Percentiles rank a stretch among this genome's conserved stretches.
Evolutionary conservation across 2,113 vertebrate genomes (phyloP).

Genomic region (Petrocephalus zakoni): DNA sequence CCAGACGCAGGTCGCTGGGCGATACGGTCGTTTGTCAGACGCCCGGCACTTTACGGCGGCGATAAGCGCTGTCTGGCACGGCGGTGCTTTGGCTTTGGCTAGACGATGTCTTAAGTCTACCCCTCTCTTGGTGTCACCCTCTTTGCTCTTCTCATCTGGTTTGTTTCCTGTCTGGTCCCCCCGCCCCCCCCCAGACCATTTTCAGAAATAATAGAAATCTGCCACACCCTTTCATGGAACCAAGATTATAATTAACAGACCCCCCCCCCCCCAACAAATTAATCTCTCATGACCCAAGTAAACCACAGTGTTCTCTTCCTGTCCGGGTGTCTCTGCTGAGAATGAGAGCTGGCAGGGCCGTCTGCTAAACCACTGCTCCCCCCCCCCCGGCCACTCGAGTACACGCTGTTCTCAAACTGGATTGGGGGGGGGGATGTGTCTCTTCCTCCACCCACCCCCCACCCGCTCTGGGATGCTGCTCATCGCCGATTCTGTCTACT

Average conservation of each 20-base stretch:
- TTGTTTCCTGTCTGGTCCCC: not conserved
- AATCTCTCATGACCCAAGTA: not conserved
- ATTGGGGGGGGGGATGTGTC: not conserved
- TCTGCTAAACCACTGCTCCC: not conserved
- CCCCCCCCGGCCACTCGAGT: not conserved
- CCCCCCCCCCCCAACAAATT: not conserved
- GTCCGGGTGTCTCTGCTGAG: not conserved
- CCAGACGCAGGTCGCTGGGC: not conserved
- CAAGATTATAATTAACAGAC: not conserved
- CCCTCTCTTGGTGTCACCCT: not conserved
- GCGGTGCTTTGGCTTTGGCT: not conserved
- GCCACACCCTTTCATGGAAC: not conserved
- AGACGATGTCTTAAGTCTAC: not conserved
- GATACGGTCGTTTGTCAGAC: slow-evolving; percentile 13
- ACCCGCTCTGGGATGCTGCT: not conserved
- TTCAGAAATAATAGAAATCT: not conserved
- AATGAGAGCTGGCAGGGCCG: not conserved
- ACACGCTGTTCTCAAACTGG: slow-evolving; percentile 15
- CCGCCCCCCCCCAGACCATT: not conserved
- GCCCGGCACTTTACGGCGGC: not conserved
- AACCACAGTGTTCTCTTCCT: not conserved
- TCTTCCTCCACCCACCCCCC: not conserved
- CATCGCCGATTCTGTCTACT: not conserved
- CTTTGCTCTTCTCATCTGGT: slow-evolving; percentile 22
- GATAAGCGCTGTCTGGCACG: not conserved